Evolutionary conservation across 2,113 vertebrate genomes (phyloP), one percentile per base, ranked within the genome.

Genomic region (Dicentrarchus labrax): DNA sequence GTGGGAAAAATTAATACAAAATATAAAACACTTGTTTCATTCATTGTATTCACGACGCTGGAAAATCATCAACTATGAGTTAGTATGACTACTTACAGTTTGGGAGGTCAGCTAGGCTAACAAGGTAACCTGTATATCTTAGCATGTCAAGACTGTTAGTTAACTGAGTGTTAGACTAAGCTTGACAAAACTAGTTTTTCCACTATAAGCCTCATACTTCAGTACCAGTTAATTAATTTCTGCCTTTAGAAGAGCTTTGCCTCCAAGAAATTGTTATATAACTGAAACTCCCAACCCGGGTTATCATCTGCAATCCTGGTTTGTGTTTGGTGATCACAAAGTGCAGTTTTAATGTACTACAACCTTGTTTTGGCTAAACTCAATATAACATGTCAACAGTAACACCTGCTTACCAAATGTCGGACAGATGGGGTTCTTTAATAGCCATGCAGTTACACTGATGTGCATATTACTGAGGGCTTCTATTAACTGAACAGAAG

Each of bases 1-100:
- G 24, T 45, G 19, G 39, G 56, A 78, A 85, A 62, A 12, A 50
- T 30, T 5, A 57, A 65, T 0, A 65, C 8, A 60, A 53, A 69
- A 24, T 4, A 15, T 1, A 59, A 50, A 70, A 71, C 50, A 17
- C 11, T 24, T 22, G 38, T 66, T 54, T 38, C 7, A 21, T 41
- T 60, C 4, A 56, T n/a, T 53, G 21, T 24, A 11, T 43, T 57
- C 5, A 10, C 48, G 43, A 11, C 7, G n/a, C 24, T 47, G 53
- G 36, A 30, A 43, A 61, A 47, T 76, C 9, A 41, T 5, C 30
- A 39, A 8, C 57, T 16, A 7, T 36, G 8, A 30, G 30, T 12
- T 38, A 53, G 5, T 53, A 53, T 36, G 17, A 53, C 16, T 39
- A 16, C 30, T 21, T 13, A 19, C 24, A 60, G 24, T 36, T 36